phyloP scores from a whole-genome alignment of 2,888 invertebrate species.

The Phoronis australis region DNA sequence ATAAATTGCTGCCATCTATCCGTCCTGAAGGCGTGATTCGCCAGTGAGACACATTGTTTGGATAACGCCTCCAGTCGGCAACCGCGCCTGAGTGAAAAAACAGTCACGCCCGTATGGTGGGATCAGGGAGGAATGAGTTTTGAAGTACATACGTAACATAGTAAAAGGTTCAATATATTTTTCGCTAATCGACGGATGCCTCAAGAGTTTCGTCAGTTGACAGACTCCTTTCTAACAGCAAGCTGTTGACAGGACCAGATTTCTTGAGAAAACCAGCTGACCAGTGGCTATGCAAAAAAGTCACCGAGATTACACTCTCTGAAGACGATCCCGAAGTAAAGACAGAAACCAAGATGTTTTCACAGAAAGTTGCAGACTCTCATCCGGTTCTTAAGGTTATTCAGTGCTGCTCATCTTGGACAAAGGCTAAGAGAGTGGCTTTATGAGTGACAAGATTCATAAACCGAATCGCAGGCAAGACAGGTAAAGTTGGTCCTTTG shows the following conservation, averaged over 20 bases:
- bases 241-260: constrained; percentile 14
- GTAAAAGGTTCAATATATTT: constrained; percentile 11
- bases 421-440: neutral
- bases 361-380: neutral
- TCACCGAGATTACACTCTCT: neutral
- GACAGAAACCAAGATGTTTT: neutral
- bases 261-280: constrained; percentile 6
- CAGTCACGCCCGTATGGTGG: too few relatives aligned
- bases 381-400: neutral
- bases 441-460: neutral
- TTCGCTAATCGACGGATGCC: constrained; percentile 14
- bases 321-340: constrained; percentile 11
- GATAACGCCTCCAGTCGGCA: too few relatives aligned
- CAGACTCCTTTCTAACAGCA: constrained; percentile 1
- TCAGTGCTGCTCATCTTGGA: constrained; percentile 5
- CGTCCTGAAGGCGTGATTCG: too few relatives aligned
- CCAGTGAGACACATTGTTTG: too few relatives aligned
- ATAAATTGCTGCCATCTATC: too few relatives aligned
- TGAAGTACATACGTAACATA: constrained; percentile 11
- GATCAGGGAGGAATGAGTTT: too few relatives aligned
- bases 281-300: neutral
- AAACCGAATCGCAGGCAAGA: too few relatives aligned
- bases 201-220: constrained; percentile 10
- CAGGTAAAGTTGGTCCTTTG: too few relatives aligned
- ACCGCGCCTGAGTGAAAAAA: too few relatives aligned